Evolutionary conservation across 2,113 vertebrate genomes (phyloP).

Genomic region (Hepsetus odoe): DNA sequence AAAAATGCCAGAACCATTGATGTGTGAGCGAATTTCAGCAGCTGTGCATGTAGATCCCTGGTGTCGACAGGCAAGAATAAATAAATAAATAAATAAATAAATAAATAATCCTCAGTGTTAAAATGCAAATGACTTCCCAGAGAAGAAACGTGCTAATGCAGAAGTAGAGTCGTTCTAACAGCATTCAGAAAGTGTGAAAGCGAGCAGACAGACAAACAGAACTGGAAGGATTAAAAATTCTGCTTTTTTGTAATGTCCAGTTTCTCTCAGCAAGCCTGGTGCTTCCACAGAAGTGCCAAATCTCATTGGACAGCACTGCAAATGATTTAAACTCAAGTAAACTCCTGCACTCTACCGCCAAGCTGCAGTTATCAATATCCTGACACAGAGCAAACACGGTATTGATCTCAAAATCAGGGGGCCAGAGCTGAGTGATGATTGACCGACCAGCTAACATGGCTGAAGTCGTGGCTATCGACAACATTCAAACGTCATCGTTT

Average conservation of each 20-base stretch:
- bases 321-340: background rate
- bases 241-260: background rate
- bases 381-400: background rate
- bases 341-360: background rate
- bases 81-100: too few species aligned
- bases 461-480: background rate
- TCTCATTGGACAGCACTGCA: background rate
- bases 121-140: background rate
- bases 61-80: background rate
- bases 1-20: background rate
- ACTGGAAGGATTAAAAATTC: conserved; percentile 5
- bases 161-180: background rate
- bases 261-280: background rate
- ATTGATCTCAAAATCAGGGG: background rate
- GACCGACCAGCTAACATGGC: background rate
- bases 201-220: background rate
- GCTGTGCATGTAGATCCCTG: background rate
- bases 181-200: background rate
- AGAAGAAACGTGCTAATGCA: background rate
- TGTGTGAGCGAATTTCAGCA: too few species aligned
- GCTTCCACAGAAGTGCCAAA: background rate
- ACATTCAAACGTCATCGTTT: background rate
- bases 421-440: background rate
- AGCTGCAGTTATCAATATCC: background rate
- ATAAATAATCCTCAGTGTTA: background rate